Evolutionary conservation across 2,113 vertebrate genomes (phyloP).

Genomic region (Paratilapia polleni): DNA sequence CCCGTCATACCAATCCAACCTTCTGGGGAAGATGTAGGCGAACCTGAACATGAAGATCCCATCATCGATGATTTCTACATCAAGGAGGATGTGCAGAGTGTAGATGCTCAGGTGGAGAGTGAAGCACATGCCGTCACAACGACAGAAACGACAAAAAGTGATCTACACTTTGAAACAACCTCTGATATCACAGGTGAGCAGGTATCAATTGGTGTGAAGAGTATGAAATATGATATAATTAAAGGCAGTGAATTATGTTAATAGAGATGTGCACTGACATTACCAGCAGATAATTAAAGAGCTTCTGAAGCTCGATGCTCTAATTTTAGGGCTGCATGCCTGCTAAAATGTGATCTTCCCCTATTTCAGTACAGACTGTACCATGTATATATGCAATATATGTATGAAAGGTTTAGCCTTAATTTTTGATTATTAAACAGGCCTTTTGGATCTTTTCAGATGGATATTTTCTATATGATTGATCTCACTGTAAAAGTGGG

Average conservation of each 20-base stretch:
- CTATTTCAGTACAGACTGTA: not conserved
- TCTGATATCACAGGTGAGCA: slow-evolving; percentile 52
- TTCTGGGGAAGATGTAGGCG: not conserved
- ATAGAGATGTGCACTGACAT: not conserved
- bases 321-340: not conserved
- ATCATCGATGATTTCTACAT: slow-evolving; percentile 1
- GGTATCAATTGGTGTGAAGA: no score
- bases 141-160: not conserved
- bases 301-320: slow-evolving; percentile 1
- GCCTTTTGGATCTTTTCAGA: not conserved
- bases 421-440: not conserved
- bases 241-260: not conserved
- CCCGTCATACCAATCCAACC: slow-evolving; percentile 16
- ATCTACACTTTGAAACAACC: not conserved
- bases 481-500: not conserved
- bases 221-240: not conserved
- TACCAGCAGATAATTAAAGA: slow-evolving; percentile 29
- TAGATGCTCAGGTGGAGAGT: not conserved
- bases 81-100: not conserved
- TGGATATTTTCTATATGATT: not conserved
- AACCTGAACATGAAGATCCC: slow-evolving; percentile 9
- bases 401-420: not conserved
- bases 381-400: not conserved
- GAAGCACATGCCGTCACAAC: not conserved
- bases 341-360: not conserved